Percentiles rank a stretch among this genome's conserved stretches.
phyloP scores from a whole-genome alignment of 2,113 vertebrate species.

The Grallaria varia region DNA sequence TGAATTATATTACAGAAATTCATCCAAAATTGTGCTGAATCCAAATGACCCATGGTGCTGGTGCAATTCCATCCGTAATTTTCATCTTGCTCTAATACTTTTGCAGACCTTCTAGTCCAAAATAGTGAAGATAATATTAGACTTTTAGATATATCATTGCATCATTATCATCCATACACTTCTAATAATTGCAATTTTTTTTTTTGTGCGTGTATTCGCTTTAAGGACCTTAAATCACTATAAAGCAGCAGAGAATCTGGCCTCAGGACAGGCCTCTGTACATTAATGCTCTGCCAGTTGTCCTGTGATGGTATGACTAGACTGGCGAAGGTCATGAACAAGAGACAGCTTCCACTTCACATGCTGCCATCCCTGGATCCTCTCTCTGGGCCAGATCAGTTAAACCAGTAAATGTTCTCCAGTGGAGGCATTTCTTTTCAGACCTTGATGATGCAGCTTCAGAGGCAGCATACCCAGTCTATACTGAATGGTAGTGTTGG shows the following conservation, averaged over 20 bases:
- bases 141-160: neutral
- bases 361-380: neutral
- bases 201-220: neutral
- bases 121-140: neutral
- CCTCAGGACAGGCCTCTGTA: neutral
- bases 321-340: neutral
- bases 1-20: neutral
- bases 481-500: neutral
- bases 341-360: neutral
- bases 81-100: neutral
- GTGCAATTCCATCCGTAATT: neutral
- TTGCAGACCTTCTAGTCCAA: neutral
- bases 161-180: neutral
- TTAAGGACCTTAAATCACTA: neutral
- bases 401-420: neutral
- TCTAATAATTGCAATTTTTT: neutral
- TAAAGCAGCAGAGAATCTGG: neutral
- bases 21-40: neutral
- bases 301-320: neutral
- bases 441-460: neutral
- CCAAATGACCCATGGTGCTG: neutral
- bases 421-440: neutral
- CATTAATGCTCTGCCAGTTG: neutral
- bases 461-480: neutral
- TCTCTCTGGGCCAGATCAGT: neutral